phyloP scores from a whole-genome alignment of 2,888 invertebrate genomes.

The Agrilus cyanescens region DNA sequence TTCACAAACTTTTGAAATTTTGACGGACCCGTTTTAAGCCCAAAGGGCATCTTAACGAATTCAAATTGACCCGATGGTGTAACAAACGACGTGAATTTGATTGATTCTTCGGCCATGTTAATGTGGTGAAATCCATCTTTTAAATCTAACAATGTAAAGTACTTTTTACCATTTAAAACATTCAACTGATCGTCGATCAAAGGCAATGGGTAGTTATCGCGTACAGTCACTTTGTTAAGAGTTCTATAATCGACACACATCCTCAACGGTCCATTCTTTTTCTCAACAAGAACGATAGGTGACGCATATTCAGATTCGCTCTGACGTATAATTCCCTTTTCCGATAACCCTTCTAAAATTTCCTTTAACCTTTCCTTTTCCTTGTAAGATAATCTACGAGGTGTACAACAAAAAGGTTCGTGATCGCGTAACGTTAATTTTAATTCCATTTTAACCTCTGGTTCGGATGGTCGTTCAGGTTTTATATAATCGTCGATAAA shows the following conservation, averaged over 20 bases:
- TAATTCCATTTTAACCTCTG: no score
- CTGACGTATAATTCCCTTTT: constrained; percentile 10
- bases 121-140: constrained; percentile 7
- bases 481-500: no score
- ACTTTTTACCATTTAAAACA: not conserved
- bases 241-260: constrained; percentile 15
- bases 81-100: no score
- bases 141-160: constrained; percentile 4
- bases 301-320: constrained; percentile 12
- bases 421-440: no score
- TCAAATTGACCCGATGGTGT: constrained; percentile 3
- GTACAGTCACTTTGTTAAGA: constrained; percentile 9
- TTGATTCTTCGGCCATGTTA: constrained; percentile 1
- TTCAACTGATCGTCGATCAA: constrained; percentile 12
- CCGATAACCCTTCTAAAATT: constrained; percentile 10
- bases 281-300: constrained; percentile 13
- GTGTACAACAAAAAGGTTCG: no score
- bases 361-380: constrained; percentile 5
- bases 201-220: constrained; percentile 13
- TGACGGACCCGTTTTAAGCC: not conserved
- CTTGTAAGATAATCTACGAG: constrained; percentile 6
- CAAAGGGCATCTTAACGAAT: not conserved
- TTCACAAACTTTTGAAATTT: constrained; percentile 1
- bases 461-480: no score
- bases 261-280: constrained; percentile 11